These are phyloP conservation scores for Megalopta genalis DNA, from an alignment of 1,140 invertebrate genomes.

Conservation along the genomic window DNA sequence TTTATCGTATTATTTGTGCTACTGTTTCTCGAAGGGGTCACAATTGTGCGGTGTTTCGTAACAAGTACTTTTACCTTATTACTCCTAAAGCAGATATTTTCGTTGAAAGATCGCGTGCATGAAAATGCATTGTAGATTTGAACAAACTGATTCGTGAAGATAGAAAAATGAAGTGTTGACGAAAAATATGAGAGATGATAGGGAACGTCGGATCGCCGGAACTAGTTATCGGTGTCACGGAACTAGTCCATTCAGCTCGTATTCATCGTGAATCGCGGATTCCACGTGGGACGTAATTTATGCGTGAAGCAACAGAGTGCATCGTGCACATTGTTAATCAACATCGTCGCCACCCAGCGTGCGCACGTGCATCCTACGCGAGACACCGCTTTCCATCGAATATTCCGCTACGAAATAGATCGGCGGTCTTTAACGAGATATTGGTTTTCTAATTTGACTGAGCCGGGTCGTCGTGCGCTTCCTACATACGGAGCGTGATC, in stretches of 20 bases:
- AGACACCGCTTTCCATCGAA: neutral
- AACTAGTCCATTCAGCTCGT: conserved; percentile 6
- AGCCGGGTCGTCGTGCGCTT: neutral
- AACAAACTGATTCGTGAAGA: too few species aligned
- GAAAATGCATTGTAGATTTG: too few species aligned
- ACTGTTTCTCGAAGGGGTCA: too few species aligned
- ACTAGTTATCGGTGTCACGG: conserved; percentile 12
- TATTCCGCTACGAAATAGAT: neutral
- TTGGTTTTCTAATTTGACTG: conserved; percentile 38
- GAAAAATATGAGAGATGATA: neutral
- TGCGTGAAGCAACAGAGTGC: conserved; percentile 19
- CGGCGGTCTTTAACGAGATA: neutral
- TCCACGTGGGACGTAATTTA: conserved; percentile 32
- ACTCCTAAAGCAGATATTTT: too few species aligned
- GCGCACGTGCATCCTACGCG: conserved; percentile 2
- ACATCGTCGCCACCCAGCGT: conserved; percentile 23
- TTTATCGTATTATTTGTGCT: too few species aligned
- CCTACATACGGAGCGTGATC: neutral
- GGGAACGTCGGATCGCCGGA: neutral
- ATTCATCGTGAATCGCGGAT: neutral
- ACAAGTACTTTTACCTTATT: too few species aligned
- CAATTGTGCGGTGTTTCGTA: too few species aligned
- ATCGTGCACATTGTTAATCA: conserved; percentile 32
- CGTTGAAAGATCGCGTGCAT: too few species aligned
- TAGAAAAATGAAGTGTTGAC: neutral